Percentiles rank a stretch among this genome's conserved stretches.
These are phyloP conservation scores for Idaea straminata DNA, from an alignment of 2,888 invertebrate genomes.

Conservation along the genomic window DNA sequence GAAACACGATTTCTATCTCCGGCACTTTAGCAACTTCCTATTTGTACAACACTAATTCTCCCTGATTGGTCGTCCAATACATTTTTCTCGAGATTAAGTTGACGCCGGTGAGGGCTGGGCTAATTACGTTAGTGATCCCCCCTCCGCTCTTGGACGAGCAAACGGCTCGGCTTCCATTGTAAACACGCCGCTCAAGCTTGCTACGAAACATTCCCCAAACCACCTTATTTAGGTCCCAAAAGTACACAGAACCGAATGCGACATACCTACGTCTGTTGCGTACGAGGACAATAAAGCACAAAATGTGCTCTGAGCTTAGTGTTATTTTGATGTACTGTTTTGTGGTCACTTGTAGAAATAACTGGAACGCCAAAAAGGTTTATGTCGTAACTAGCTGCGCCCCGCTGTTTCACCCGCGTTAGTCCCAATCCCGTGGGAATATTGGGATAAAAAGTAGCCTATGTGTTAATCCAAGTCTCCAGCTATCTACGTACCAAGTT, in stretches of 20 bases:
- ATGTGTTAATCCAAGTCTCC: too few relatives aligned
- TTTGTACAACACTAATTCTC: constrained; percentile 41
- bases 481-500: too few relatives aligned
- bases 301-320: constrained; percentile 24
- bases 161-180: constrained; percentile 73
- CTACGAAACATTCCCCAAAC: constrained; percentile 73
- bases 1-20: constrained; percentile 29
- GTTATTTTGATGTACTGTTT: neutral
- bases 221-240: constrained; percentile 69
- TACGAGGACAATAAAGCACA: constrained; percentile 28
- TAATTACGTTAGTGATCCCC: constrained; percentile 72
- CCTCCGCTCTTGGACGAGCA: constrained; percentile 51
- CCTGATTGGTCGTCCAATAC: constrained; percentile 47
- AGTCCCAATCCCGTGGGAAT: too few relatives aligned
- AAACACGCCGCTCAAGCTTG: constrained; percentile 72
- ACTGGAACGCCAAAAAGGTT: neutral
- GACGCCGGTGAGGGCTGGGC: constrained; percentile 56
- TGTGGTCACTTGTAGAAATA: constrained; percentile 1
- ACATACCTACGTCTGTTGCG: constrained; percentile 37
- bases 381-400: neutral
- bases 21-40: constrained; percentile 31
- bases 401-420: too few relatives aligned
- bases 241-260: constrained; percentile 57
- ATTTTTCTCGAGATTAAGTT: constrained; percentile 54
- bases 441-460: too few relatives aligned